phyloP scores from a whole-genome alignment of 1,140 invertebrate species.

The Babylonia areolata region DNA sequence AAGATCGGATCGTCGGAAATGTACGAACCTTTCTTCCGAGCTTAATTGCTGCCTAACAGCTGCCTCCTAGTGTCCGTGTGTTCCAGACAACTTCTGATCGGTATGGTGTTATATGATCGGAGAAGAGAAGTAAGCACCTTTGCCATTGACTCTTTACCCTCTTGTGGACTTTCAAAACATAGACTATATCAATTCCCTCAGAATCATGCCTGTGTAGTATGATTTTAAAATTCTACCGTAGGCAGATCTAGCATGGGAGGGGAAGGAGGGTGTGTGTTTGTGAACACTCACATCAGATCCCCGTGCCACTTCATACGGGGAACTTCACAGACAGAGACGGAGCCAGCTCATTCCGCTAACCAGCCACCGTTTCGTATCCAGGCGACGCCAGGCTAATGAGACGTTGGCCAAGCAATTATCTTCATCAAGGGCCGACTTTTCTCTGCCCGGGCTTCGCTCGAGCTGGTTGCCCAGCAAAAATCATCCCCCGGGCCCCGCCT shows the following conservation, averaged over 20 bases:
- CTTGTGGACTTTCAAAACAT: background rate
- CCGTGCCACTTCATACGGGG: background rate
- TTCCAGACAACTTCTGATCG: no score
- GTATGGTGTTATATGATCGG: no score
- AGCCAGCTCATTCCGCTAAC: background rate
- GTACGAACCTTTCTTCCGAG: no score
- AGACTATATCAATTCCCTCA: background rate
- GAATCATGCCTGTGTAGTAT: no score
- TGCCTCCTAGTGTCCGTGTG: no score
- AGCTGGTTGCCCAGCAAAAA: background rate
- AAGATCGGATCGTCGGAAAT: background rate
- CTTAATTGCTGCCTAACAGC: no score
- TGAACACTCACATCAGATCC: no score
- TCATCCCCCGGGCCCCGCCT: background rate
- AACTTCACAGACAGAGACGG: background rate
- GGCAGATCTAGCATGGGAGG: background rate
- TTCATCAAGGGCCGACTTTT: background rate
- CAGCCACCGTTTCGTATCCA: conserved; percentile 6
- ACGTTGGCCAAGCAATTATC: background rate
- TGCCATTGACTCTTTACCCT: background rate
- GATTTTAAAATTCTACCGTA: background rate
- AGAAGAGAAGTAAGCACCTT: background rate
- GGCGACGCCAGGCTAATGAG: background rate
- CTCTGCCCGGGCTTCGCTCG: background rate
- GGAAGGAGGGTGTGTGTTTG: background rate